phyloP scores from a whole-genome alignment of 2,888 invertebrate genomes.

The Osedax fenrisi region DNA sequence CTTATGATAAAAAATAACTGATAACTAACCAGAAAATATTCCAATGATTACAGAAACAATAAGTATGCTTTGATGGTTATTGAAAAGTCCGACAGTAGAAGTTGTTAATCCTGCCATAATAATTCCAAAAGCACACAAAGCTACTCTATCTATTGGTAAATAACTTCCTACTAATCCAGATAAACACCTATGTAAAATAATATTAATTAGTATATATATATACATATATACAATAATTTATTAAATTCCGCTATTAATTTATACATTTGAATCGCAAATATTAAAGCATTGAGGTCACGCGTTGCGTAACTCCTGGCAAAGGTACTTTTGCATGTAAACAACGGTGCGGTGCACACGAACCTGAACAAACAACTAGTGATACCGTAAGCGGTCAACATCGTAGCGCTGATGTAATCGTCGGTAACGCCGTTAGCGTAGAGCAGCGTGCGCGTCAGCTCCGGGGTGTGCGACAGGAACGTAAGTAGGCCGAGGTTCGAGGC shows the following conservation, averaged over 20 bases:
- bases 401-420: conserved; percentile 25
- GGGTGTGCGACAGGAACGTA: conserved; percentile 30
- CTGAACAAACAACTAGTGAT: conserved; percentile 27
- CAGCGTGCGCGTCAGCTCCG: not conserved
- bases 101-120: not conserved
- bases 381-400: conserved; percentile 33
- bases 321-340: too few relatives aligned
- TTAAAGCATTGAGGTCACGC: too few relatives aligned
- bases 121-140: not conserved
- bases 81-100: not conserved
- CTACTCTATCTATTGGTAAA: not conserved
- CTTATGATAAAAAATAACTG: not conserved
- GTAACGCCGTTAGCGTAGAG: conserved; percentile 25
- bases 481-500: conserved; percentile 30
- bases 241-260: too few relatives aligned
- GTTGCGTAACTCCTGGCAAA: too few relatives aligned
- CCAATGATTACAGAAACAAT: not conserved
- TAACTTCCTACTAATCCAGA: not conserved
- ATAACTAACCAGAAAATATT: not conserved
- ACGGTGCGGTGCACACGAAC: not conserved
- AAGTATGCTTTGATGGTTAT: not conserved
- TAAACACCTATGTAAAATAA: not conserved
- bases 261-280: too few relatives aligned
- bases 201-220: not conserved
- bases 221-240: not conserved